phyloP scores from a whole-genome alignment of 2,113 vertebrate genomes.

The Rutilus rutilus region DNA sequence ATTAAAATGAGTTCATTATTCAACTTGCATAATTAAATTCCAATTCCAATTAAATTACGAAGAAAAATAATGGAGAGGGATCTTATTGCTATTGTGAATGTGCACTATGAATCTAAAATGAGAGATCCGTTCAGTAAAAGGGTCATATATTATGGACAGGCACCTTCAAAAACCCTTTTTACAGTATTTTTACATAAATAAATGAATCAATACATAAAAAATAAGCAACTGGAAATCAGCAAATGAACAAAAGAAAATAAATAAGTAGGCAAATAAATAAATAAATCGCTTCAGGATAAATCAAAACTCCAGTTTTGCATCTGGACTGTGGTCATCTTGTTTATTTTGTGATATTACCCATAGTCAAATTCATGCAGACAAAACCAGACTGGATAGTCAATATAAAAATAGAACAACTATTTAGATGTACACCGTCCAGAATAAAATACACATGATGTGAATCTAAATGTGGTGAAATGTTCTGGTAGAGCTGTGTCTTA shows the following conservation, averaged over 20 bases:
- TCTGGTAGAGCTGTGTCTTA: background rate
- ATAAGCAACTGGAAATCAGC: background rate
- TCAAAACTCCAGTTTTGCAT: background rate
- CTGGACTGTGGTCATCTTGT: background rate
- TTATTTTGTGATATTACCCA: background rate
- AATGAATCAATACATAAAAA: background rate
- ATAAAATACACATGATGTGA: conserved; percentile 4
- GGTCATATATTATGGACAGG: background rate
- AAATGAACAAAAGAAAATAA: too few species aligned
- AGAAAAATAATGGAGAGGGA: conserved; percentile 33
- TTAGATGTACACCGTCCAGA: background rate
- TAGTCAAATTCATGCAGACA: background rate
- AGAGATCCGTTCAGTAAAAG: background rate
- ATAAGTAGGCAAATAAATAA: background rate
- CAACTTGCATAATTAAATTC: conserved; percentile 43
- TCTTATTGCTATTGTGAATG: conserved; percentile 24
- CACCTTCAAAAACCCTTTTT: background rate
- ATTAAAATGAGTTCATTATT: conserved; percentile 41
- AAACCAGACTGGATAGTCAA: background rate
- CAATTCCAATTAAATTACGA: conserved; percentile 35
- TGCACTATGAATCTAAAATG: conserved; percentile 25
- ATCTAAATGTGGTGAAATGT: background rate
- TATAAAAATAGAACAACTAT: background rate
- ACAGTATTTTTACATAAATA: background rate
- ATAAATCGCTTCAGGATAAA: background rate